A percentile compares a stretch with the other conserved stretches of the same genome.
These are phyloP conservation scores for Paramormyrops kingsleyae DNA, from an alignment of 2,113 vertebrate genomes.

Conservation along the genomic window DNA sequence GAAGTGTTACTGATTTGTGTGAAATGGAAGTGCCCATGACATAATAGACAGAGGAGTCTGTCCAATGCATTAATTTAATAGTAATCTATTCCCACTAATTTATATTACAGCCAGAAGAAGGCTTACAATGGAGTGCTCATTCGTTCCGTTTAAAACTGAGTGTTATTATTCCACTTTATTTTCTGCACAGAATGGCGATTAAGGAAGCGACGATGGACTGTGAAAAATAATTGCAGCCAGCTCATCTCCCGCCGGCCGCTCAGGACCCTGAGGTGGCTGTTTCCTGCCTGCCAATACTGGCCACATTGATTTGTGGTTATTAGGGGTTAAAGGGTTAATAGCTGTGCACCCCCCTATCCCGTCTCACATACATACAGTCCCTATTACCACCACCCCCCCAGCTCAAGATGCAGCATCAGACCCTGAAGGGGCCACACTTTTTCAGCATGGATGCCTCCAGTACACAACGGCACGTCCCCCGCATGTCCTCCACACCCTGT, in stretches of 20 bases:
- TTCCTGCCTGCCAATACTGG: neutral
- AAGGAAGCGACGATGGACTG: neutral
- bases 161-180: conserved; percentile 2
- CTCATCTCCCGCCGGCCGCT: neutral
- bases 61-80: conserved; percentile 13
- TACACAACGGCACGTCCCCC: neutral
- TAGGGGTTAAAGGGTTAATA: conserved; percentile 15
- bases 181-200: conserved; percentile 4
- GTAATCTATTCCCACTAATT: conserved; percentile 10
- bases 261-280: neutral
- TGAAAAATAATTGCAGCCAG: neutral
- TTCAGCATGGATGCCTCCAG: neutral
- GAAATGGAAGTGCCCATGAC: neutral
- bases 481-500: neutral
- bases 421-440: neutral
- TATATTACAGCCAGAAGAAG: conserved; percentile 9
- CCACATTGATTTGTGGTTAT: conserved; percentile 1
- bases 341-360: neutral
- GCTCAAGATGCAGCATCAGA: neutral
- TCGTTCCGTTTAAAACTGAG: neutral
- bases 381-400: neutral
- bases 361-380: conserved; percentile 30
- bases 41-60: neutral
- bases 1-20: conserved; percentile 12
- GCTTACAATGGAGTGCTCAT: conserved; percentile 1